Conservation (phyloP, 1,140 invertebrate species). For the Homalodisca vitripennis region DNA sequence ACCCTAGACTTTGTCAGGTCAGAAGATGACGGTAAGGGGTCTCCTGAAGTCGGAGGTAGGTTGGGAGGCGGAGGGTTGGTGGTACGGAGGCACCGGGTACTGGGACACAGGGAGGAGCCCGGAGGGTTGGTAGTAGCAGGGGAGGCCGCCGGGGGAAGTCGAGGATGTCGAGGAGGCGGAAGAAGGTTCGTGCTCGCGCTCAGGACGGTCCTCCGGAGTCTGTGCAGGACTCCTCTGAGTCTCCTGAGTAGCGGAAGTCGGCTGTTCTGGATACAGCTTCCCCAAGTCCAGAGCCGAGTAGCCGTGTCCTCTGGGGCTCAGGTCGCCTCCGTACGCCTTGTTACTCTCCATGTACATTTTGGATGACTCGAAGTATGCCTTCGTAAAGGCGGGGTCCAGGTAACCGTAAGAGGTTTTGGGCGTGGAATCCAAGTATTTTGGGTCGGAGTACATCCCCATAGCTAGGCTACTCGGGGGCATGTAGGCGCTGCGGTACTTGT, state of each 20-base stretch:
- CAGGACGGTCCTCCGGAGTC: slow-evolving; percentile 24
- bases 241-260: neutral
- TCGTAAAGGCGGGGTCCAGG: slow-evolving; percentile 63
- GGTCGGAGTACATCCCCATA: slow-evolving; percentile 66
- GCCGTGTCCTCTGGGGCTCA: slow-evolving; percentile 50
- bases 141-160: slow-evolving; percentile 55
- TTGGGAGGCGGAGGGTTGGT: slow-evolving; percentile 48
- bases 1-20: slow-evolving; percentile 55
- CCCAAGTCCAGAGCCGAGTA: slow-evolving; percentile 60
- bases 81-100: slow-evolving; percentile 61
- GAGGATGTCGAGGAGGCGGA: slow-evolving; percentile 56
- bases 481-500: slow-evolving; percentile 70
- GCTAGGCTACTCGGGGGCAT: slow-evolving; percentile 60
- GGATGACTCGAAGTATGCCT: slow-evolving; percentile 73
- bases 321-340: slow-evolving; percentile 31
- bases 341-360: slow-evolving; percentile 71
- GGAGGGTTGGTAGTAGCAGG: slow-evolving; percentile 41
- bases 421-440: slow-evolving; percentile 34
- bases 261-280: slow-evolving; percentile 61
- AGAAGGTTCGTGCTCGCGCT: slow-evolving; percentile 51
- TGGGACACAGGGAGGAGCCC: slow-evolving; percentile 52
- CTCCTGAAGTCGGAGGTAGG: slow-evolving; percentile 68
- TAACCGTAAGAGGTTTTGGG: slow-evolving; percentile 53
- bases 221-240: slow-evolving; percentile 30
- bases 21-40: slow-evolving; percentile 83